Conservation (phyloP, 2,888 invertebrate species). For the Sepiola atlantica region DNA sequence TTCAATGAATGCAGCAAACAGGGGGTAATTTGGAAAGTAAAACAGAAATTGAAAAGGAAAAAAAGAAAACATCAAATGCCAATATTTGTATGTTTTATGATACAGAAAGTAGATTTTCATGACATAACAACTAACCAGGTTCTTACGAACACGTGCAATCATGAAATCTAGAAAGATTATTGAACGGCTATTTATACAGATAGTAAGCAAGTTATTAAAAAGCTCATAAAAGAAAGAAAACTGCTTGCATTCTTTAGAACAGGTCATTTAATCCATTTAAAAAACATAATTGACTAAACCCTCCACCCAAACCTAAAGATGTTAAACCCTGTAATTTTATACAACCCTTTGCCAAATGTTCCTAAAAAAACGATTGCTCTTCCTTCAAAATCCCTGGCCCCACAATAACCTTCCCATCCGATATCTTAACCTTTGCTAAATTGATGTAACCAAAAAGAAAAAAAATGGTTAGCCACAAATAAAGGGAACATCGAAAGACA, state of each 20-base stretch:
- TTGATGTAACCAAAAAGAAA: slow-evolving; percentile 7
- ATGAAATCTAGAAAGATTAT: background rate
- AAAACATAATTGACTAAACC: background rate
- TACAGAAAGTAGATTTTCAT: background rate
- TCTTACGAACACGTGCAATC: background rate
- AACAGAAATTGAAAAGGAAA: background rate
- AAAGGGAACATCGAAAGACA: slow-evolving; percentile 6
- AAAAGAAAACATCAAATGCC: background rate
- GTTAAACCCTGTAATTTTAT: background rate
- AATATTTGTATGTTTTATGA: background rate
- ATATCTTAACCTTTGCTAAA: slow-evolving; percentile 32
- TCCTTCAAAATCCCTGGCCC: background rate
- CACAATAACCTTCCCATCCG: background rate
- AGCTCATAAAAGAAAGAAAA: background rate
- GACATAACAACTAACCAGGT: background rate
- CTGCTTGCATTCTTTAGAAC: background rate
- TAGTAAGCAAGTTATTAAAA: background rate
- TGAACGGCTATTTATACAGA: background rate
- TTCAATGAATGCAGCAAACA: background rate
- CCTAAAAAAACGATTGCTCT: background rate
- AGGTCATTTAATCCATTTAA: background rate
- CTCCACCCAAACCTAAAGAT: background rate
- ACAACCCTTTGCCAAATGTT: background rate
- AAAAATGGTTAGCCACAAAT: background rate
- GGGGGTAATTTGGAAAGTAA: background rate